phyloP scores from a whole-genome alignment of 2,113 vertebrate species.

The Erinaceus europaeus region DNA sequence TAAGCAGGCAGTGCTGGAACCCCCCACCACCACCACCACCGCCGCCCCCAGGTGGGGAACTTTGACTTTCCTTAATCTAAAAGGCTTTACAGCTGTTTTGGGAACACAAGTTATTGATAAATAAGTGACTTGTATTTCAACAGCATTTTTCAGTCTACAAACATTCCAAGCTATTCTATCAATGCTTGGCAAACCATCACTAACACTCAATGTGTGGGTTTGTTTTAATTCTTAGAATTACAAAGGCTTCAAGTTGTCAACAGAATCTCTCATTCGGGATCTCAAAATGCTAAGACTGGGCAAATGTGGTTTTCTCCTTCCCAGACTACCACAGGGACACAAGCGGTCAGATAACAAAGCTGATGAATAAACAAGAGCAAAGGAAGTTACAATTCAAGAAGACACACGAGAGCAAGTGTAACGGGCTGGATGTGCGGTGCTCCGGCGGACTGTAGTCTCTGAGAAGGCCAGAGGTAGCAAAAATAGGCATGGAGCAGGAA shows the following conservation, averaged over 20 bases:
- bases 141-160: slow-evolving; percentile 4
- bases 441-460: not conserved
- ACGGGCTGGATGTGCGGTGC: not conserved
- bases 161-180: not conserved
- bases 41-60: not conserved
- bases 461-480: not conserved
- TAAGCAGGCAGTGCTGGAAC: not conserved
- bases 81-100: slow-evolving; percentile 5
- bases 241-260: slow-evolving; percentile 20
- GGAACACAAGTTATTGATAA: slow-evolving; percentile 18
- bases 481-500: accelerated
- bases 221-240: slow-evolving; percentile 40
- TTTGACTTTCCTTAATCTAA: not conserved
- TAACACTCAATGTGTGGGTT: not conserved
- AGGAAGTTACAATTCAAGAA: not conserved
- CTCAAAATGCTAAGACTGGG: not conserved
- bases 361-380: slow-evolving; percentile 1
- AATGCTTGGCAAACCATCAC: not conserved
- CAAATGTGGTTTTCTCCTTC: not conserved
- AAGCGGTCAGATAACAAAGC: not conserved
- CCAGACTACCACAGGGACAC: not conserved
- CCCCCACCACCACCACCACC: not conserved
- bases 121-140: not conserved
- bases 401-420: not conserved
- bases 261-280: not conserved